Conservation (phyloP, 2,797 vertebrate genomes). For the Remorina albescens region DNA sequence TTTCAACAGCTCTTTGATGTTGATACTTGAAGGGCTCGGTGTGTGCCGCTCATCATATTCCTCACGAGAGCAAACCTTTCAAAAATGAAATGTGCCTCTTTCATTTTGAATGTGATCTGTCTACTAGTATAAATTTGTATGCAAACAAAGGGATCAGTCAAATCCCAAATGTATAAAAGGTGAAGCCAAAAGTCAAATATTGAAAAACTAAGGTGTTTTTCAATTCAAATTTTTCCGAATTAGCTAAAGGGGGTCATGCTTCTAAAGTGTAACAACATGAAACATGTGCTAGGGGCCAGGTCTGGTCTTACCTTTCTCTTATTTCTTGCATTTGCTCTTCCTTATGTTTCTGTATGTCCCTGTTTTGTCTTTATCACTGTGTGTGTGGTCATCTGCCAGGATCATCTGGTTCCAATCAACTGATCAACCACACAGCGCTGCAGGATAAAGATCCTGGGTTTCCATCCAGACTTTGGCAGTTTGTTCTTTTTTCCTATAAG, state of each 20-base stretch:
- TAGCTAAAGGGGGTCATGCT: background rate
- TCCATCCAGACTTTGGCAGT: too few relatives aligned
- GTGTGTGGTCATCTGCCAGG: too few relatives aligned
- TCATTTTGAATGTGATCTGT: conserved; percentile 19
- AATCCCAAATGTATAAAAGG: background rate
- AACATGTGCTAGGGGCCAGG: too few relatives aligned
- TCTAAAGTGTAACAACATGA: background rate
- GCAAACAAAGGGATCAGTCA: conserved; percentile 40
- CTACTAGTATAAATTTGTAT: conserved; percentile 22
- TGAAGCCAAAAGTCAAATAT: conserved; percentile 28
- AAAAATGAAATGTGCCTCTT: conserved; percentile 20
- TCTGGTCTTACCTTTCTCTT: too few relatives aligned
- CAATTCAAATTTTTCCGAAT: background rate
- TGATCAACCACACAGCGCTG: too few relatives aligned
- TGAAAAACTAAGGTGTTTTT: background rate
- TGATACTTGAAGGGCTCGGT: conserved; percentile 26
- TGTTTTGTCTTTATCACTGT: too few relatives aligned
- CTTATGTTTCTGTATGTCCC: too few relatives aligned
- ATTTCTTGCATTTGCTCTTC: too few relatives aligned
- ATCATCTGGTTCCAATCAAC: too few relatives aligned
- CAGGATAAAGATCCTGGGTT: too few relatives aligned
- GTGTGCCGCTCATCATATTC: conserved; percentile 15
- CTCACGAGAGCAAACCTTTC: conserved; percentile 41
- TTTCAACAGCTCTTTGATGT: conserved; percentile 60
- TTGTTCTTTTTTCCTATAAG: too few relatives aligned